Evolutionary conservation across 2,888 invertebrate genomes (phyloP).

Genomic region (Oligia fasciuncula): DNA sequence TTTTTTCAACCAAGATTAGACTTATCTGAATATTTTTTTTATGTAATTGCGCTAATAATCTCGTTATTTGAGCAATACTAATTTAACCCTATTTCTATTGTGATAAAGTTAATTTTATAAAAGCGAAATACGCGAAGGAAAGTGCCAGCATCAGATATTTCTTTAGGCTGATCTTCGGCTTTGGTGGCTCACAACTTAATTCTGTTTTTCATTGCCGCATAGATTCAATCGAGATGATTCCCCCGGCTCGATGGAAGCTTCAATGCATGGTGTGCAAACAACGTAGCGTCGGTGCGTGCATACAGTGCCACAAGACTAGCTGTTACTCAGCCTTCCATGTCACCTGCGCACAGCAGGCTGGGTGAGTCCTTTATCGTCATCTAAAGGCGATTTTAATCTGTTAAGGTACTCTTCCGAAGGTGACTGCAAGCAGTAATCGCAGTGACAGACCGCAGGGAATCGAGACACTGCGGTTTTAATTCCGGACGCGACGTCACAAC

Average conservation of each 20-base stretch:
- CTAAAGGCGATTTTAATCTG: neutral
- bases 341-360: conserved; percentile 99
- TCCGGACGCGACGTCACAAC: neutral
- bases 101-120: neutral
- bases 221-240: conserved; percentile 99
- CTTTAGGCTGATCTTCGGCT: neutral
- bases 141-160: no score
- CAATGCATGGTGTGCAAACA: conserved; percentile 99
- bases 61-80: neutral
- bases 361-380: conserved; percentile 71
- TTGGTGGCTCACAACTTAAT: neutral
- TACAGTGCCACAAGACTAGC: conserved; percentile 98
- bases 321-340: conserved; percentile 99
- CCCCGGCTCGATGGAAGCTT: conserved; percentile 98
- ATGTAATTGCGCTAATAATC: neutral
- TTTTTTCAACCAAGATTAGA: neutral
- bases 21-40: no score
- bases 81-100: neutral
- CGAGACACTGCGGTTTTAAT: neutral
- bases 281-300: conserved; percentile 97
- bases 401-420: neutral
- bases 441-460: neutral
- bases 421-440: no score
- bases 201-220: neutral
- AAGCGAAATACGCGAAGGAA: no score